Evolutionary conservation across 1,140 invertebrate genomes (phyloP).

Genomic region (Delia radicum): DNA sequence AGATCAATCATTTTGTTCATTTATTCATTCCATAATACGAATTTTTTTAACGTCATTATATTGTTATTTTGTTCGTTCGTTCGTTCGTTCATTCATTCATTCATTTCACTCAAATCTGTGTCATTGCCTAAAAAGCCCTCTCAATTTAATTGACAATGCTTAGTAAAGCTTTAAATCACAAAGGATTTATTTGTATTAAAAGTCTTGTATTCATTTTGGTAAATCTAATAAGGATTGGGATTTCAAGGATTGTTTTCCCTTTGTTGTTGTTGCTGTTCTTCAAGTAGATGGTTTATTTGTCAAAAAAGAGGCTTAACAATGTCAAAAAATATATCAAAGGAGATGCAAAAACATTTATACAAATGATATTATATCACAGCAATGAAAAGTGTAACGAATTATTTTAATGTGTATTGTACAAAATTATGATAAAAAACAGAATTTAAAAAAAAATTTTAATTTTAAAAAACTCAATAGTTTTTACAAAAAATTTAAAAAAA

Average conservation of each 20-base stretch:
- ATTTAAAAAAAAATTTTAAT: no score
- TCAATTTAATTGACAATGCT: slow-evolving; percentile 16
- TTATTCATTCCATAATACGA: background rate
- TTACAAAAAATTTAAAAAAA: no score
- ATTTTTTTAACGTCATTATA: background rate
- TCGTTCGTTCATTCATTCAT: no score
- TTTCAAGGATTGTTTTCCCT: background rate
- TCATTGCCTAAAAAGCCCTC: background rate
- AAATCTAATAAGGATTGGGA: background rate
- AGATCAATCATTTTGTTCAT: background rate
- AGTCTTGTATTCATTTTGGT: background rate
- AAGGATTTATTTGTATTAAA: background rate
- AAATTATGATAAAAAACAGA: no score
- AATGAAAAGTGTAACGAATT: background rate
- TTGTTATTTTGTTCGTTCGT: no score
- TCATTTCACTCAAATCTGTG: background rate
- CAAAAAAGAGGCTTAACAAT: background rate
- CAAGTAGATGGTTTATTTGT: background rate
- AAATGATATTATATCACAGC: background rate
- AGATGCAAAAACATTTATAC: background rate
- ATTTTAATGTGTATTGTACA: no score
- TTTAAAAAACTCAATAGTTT: no score
- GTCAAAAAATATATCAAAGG: background rate
- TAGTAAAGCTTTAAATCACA: background rate
- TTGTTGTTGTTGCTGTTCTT: background rate